Evolutionary conservation across 2,113 vertebrate genomes (phyloP).

Genomic region (Oenanthe oenanthe): DNA sequence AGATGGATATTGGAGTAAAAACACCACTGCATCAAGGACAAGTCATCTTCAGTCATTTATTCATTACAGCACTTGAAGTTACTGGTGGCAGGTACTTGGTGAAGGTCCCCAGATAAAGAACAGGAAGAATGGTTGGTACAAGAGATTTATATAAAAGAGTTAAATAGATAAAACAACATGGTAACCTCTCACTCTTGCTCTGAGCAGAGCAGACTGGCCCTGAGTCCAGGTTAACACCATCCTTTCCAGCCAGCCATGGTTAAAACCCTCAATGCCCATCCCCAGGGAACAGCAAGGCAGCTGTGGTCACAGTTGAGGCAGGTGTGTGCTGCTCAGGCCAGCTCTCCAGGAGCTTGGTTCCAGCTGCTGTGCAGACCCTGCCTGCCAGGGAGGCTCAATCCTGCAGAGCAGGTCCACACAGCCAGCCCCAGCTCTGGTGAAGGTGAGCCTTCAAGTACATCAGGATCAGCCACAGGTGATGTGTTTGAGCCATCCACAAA

Average conservation of each 20-base stretch:
- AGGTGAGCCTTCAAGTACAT: neutral
- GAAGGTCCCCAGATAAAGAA: neutral
- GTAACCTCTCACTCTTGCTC: neutral
- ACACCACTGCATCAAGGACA: neutral
- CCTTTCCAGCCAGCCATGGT: neutral
- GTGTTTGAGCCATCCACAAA: neutral
- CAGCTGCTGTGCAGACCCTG: neutral
- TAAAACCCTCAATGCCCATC: neutral
- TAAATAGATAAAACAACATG: slow-evolving; percentile 14
- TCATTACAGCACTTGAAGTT: neutral
- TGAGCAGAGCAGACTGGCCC: neutral
- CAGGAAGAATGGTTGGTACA: neutral
- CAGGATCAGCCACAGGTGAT: neutral
- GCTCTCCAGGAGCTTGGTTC: neutral
- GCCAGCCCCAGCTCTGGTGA: neutral
- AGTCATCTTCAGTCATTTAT: slow-evolving; percentile 24
- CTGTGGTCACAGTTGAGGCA: neutral
- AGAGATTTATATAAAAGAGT: neutral
- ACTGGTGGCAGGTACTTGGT: neutral
- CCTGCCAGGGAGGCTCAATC: neutral
- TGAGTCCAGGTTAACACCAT: neutral
- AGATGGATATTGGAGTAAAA: neutral
- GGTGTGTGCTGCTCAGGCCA: neutral
- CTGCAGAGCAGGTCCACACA: neutral
- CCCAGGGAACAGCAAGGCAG: neutral